Evolutionary conservation across 1,140 invertebrate species (phyloP), one percentile per base, ranked within the genome.

Genomic region (Calycopis cecrops): DNA sequence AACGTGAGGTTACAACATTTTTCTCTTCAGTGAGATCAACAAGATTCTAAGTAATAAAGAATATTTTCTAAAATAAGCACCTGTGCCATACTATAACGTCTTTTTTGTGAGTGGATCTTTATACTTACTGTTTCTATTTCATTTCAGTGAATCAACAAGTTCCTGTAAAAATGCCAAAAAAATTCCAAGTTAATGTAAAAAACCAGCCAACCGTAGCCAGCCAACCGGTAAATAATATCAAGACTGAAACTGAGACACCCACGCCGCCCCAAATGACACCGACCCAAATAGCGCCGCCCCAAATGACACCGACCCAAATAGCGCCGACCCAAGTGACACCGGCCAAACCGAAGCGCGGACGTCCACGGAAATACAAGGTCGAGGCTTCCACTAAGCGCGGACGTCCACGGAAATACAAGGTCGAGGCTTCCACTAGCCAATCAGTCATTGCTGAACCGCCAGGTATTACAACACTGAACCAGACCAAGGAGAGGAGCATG

Each of bases 141-240:
- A 3, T 60, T 60, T 3, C 37, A 61, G 59, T 48, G 40, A 61
- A 56, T n/a, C 50, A 57, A 48, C 56, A 42, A 28, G 54, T 57
- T 28, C 35, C 50, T 28, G 28, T 61, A 18, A 57, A 61, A 16
- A 11, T 48, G 10, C 42, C 50, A 12, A 38, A 28, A 14, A 33
- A 12, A 48, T 12, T 55, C 28, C 33, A 48, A 0, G 16, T 33
- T 9, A 21, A 35, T 9, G 12, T 44, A 44, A 14, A 12, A 8
- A 40, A 40, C 9, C 37, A 40, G 14, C 9, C 37, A 14, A 40
- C 14, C 11, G 8, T n/a, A 40, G 37, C 21, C 2, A 28, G 21
- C 21, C 21, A 28, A 28, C 21, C 6, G 2, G 21, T 28, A 28
- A 28, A 28, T 28, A 6, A 28, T 28, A 6, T 28, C 21, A 28